Conservation (phyloP, 1,140 invertebrate species). For the Sycophila sp. region DNA sequence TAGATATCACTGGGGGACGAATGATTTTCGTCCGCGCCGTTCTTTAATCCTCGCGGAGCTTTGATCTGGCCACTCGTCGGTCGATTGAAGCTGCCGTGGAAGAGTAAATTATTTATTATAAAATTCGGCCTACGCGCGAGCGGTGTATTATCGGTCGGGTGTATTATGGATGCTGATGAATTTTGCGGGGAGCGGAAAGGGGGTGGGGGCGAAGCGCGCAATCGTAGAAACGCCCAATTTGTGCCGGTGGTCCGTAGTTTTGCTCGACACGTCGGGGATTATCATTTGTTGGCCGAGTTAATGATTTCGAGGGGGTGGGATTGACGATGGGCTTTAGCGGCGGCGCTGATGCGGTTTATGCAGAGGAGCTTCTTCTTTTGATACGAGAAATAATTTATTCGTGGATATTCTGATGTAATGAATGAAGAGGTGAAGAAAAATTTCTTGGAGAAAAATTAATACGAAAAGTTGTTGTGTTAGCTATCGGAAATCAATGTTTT, state of each 20-base stretch:
- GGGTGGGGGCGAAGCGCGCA: not conserved
- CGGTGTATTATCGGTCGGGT: conserved; percentile 1
- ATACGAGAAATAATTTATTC: no score
- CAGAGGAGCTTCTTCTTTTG: no score
- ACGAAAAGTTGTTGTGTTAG: no score
- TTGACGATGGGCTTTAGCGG: not conserved
- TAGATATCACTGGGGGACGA: conserved; percentile 18
- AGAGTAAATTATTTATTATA: conserved; percentile 28
- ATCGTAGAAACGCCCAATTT: no score
- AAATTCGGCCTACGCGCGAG: not conserved
- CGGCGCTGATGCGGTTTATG: not conserved
- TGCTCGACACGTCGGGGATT: no score
- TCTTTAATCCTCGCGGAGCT: conserved; percentile 12
- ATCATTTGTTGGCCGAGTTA: not conserved
- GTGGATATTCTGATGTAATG: no score
- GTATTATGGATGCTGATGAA: not conserved
- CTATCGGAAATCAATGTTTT: no score
- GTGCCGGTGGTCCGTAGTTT: no score
- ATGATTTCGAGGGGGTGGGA: not conserved
- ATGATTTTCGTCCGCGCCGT: conserved; percentile 19
- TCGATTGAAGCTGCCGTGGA: not conserved
- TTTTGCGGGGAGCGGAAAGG: not conserved
- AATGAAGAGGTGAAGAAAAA: no score
- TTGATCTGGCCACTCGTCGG: not conserved
- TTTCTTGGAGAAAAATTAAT: no score